Evolutionary conservation across 2,888 invertebrate genomes (phyloP), one percentile per base, ranked within the genome.

Genomic region (Rosalia funebris): DNA sequence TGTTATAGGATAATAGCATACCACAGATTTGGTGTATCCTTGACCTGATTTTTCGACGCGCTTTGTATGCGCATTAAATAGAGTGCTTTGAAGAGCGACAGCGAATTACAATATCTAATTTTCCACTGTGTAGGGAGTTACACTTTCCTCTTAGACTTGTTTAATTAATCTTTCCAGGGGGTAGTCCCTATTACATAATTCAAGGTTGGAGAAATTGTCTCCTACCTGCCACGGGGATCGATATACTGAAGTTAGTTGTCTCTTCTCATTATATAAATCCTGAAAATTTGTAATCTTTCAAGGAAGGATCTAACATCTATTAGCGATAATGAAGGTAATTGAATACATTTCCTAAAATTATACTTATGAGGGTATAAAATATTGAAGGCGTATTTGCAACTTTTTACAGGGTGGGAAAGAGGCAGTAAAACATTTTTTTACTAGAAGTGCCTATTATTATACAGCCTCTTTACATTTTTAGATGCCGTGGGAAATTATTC

Each of bases 71-170:
- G 54, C 58, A 63, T 67, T 62, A 64, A 61, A 60, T 55, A 58
- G 58, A 55, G 60, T 55, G 57, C 58, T 57, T 62, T 52, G 46
- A 59, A 63, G 67, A 62, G 63, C 61, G 67, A 65, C 67, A 64
- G 63, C n/a, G n/a, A 65, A 67, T 67, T 67, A 67, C 67, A 67
- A 67, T 67, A 67, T 67, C 67, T 63, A 64, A 67, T 67, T 67
- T 67, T 67, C 62, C 62, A 48, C 57, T 57, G 57, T 63, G 60
- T 54, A 54, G 64, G 66, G 61, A 32, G 60, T 57, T 54, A 60
- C 62, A 59, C 59, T 63, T 65, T 67, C 64, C 64, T 65, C 64
- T 59, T 42, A 53, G 53, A 42, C 42, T 32, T 42, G 53, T 42
- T 53, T 67, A 62, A 67, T 67, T 67, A 67, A 67, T 67, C 67